Conservation (phyloP, 92 coral and sea anemone genomes). For the Phymanthus crucifer region DNA sequence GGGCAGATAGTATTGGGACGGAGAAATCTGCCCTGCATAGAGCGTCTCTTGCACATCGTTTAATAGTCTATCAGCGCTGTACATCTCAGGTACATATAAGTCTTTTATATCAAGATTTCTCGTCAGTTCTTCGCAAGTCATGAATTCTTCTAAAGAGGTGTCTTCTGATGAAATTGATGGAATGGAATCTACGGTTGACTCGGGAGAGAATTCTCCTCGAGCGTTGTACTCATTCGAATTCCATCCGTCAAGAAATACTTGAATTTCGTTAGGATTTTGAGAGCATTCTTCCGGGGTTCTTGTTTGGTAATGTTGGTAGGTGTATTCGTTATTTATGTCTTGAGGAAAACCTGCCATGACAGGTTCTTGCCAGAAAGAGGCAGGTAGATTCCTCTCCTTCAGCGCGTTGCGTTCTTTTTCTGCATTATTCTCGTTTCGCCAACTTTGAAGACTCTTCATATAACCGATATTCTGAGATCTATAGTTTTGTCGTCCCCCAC, state of each 20-base stretch:
- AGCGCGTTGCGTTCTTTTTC: conserved; percentile 61
- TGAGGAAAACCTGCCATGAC: conserved; percentile 45
- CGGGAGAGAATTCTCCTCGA: conserved; percentile 41
- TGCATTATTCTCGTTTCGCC: conserved; percentile 18
- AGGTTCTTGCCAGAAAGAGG: conserved; percentile 87
- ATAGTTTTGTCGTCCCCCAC: conserved; percentile 33
- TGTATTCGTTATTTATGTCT: conserved; percentile 40
- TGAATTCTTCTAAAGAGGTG: conserved; percentile 74
- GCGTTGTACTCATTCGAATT: conserved; percentile 59
- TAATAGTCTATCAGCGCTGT: conserved; percentile 65
- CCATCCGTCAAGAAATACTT: conserved; percentile 70
- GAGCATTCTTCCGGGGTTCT: conserved; percentile 30
- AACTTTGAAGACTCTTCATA: conserved; percentile 40
- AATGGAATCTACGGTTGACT: conserved; percentile 57
- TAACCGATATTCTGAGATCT: conserved; percentile 50
- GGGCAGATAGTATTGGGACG: conserved; percentile 69
- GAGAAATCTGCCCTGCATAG: conserved; percentile 77
- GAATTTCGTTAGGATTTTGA: conserved; percentile 38
- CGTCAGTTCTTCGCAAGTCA: conserved; percentile 98
- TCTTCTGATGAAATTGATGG: conserved; percentile 74
- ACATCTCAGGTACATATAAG: conserved; percentile 91
- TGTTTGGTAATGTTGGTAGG: conserved; percentile 55
- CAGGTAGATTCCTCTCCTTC: conserved; percentile 63
- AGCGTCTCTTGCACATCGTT: conserved; percentile 65
- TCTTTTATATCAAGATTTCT: conserved; percentile 93